Evolutionary conservation across 2,113 vertebrate genomes (phyloP).

Genomic region (Cinclus cinclus): DNA sequence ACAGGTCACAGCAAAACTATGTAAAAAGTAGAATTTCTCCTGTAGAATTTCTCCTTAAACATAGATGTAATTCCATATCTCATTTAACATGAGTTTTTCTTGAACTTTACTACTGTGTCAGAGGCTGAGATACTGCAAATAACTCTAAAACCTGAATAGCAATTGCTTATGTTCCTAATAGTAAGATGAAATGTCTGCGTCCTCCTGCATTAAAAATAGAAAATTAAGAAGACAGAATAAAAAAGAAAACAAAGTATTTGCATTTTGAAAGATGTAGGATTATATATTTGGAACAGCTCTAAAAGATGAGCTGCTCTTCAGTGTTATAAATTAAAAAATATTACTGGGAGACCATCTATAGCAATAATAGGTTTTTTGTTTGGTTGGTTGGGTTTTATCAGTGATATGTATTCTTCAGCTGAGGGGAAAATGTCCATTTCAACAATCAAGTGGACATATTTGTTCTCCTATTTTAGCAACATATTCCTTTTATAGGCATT

Average conservation of each 20-base stretch:
- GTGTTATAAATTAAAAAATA: not conserved
- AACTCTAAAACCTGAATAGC: not conserved
- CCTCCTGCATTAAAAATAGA: not conserved
- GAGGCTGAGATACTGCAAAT: not conserved
- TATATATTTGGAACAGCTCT: not conserved
- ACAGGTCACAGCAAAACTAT: not conserved
- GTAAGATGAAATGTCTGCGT: not conserved
- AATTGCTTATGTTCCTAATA: not conserved
- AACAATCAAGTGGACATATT: conserved; percentile 15
- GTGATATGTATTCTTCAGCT: not conserved
- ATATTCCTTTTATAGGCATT: not conserved
- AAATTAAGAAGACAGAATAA: not conserved
- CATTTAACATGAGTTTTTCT: not conserved
- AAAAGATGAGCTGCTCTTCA: not conserved
- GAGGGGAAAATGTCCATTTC: not conserved
- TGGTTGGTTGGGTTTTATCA: not conserved
- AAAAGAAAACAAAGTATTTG: not conserved
- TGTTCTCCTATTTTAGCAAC: conserved; percentile 17
- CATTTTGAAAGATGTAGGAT: not conserved
- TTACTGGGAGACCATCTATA: not conserved
- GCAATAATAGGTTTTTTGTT: not conserved
- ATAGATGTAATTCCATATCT: not conserved
- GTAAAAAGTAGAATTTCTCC: not conserved
- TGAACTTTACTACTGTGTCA: not conserved
- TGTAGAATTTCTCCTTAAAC: not conserved